These are phyloP conservation scores for Beris morrisii DNA, from an alignment of 2,888 invertebrate genomes.

Conservation along the genomic window DNA sequence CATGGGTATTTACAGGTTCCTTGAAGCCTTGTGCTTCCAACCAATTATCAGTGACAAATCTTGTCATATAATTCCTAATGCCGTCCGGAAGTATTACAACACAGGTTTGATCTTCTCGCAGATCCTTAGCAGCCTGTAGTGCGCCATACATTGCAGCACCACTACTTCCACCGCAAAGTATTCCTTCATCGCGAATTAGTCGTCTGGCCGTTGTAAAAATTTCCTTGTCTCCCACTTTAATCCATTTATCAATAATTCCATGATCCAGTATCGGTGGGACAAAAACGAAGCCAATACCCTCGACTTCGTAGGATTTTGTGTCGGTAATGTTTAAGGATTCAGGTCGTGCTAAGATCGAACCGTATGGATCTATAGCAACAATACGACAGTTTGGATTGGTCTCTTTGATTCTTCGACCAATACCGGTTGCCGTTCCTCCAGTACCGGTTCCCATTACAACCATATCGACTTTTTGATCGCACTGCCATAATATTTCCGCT, in stretches of 20 bases:
- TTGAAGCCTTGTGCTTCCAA: constrained; percentile 79
- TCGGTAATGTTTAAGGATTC: constrained; percentile 72
- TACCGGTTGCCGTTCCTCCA: constrained; percentile 91
- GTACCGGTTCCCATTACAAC: constrained; percentile 88
- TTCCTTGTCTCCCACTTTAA: constrained; percentile 78
- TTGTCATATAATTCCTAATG: constrained; percentile 97
- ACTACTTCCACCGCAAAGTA: constrained; percentile 93
- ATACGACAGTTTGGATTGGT: constrained; percentile 75
- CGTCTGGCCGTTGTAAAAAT: constrained; percentile 82
- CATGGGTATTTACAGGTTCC: constrained; percentile 50
- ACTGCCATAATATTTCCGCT: constrained; percentile 84
- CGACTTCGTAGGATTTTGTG: constrained; percentile 81
- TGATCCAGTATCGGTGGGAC: constrained; percentile 86
- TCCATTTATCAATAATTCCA: constrained; percentile 81
- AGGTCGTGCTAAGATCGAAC: constrained; percentile 87
- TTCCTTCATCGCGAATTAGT: constrained; percentile 88
- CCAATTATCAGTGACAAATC: constrained; percentile 94
- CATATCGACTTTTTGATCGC: constrained; percentile 75
- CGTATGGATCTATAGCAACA: constrained; percentile 89
- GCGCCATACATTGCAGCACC: constrained; percentile 82
- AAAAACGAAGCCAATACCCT: constrained; percentile 96
- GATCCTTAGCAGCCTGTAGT: constrained; percentile 68
- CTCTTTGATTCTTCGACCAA: constrained; percentile 90
- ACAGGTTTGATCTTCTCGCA: constrained; percentile 78
- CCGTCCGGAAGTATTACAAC: constrained; percentile 94